Base-by-base conservation (phyloP, 2,797 vertebrate genomes). In the Orientallactaga sibirica region DNA sequence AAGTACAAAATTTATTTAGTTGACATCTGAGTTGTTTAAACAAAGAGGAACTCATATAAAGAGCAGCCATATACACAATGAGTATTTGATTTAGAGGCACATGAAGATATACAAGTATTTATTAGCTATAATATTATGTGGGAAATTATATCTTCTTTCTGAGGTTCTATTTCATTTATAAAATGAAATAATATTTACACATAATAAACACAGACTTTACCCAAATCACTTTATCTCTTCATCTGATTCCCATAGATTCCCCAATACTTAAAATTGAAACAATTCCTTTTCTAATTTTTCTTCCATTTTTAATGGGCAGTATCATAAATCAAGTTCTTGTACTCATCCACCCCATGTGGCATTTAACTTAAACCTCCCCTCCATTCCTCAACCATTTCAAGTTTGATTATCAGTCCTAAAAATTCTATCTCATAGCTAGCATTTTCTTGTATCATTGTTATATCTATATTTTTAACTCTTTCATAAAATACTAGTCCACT, bases 101-200 rank as follows among this genome's bases (percentile, higher is more conserved):
- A 82, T 89, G 61, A 82, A 71, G 24, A 55, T 20, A 88, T 52
- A 87, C 0, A 5, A 82, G 24, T 66, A 64, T 84, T 92, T 88
- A 29, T 64, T 87, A 41, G 48, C 10, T 73, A 0, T 71, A 70
- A 71, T 80, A 81, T 25, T 20, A 78, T 68, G 20, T n/a, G 27
- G 67, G 86, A 86, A 94, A 79, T 20, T 67, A 18, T 33, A 66
- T 81, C 48, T 91, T 84, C 11, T 77, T 18, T 41, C n/a, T 43
- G 25, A 75, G 7, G 1, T 88, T 94, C 2, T 37, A 79, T 62
- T 91, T 93, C 15, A 62, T 71, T 37, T 84, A 14, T 22, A 93
- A 94, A 86, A 92, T 67, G 78, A 75, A 10, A 88, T 71, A 74
- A 68, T 27, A 70, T 90, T 94, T 77, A 58, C 37, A n/a, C 75